Conservation (phyloP, 2,888 invertebrate genomes). For the Ichneumon xanthorius region DNA sequence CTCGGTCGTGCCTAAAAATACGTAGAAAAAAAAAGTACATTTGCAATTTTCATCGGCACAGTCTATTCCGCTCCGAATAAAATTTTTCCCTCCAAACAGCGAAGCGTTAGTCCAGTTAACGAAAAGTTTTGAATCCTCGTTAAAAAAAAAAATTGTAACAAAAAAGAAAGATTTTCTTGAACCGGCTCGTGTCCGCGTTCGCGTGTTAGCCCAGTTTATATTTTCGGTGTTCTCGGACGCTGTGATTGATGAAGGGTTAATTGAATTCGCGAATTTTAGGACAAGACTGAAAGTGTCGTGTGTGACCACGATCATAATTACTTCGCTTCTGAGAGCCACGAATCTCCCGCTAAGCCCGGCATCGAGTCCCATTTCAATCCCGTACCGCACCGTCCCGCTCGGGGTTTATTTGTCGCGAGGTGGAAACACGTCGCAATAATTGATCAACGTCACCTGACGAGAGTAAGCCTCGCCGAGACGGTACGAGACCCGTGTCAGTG, state of each 20-base stretch:
- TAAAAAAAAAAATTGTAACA: not conserved
- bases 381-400: slow-evolving; percentile 26
- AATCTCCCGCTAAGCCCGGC: slow-evolving; percentile 20
- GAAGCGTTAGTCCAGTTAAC: too few relatives aligned
- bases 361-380: slow-evolving; percentile 53
- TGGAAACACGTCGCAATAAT: slow-evolving; percentile 50
- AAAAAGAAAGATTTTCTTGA: not conserved
- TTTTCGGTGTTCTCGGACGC: not conserved
- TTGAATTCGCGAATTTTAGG: slow-evolving; percentile 28
- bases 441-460: slow-evolving; percentile 62
- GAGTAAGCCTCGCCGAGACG: slow-evolving; percentile 11
- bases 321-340: slow-evolving; percentile 25
- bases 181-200: too few relatives aligned
- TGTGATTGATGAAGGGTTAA: slow-evolving; percentile 20
- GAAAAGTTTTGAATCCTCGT: too few relatives aligned
- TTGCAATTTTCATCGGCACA: too few relatives aligned
- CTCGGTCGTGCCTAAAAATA: too few relatives aligned
- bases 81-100: not conserved
- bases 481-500: not conserved
- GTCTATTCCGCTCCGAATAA: not conserved
- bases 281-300: slow-evolving; percentile 38
- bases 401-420: slow-evolving; percentile 12
- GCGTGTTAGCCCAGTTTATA: not conserved
- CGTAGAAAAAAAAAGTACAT: too few relatives aligned
- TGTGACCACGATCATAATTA: slow-evolving; percentile 57